Percentiles rank a stretch among this genome's conserved stretches.
Conservation (phyloP, 2,113 vertebrate genomes). For the Nipponia nippon region DNA sequence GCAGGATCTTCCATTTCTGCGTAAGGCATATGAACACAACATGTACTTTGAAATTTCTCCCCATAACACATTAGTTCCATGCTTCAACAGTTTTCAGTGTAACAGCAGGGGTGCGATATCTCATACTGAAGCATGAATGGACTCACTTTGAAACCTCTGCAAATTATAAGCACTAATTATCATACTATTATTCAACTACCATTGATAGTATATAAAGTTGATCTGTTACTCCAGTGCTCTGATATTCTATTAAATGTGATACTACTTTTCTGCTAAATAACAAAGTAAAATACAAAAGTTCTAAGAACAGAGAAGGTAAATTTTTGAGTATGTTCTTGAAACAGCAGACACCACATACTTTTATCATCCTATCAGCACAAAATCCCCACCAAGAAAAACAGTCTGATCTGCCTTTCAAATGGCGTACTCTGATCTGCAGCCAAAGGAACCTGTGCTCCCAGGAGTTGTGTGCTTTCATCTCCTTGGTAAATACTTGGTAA, state of each 20-base stretch:
- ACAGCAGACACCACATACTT: not conserved
- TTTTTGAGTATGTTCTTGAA: not conserved
- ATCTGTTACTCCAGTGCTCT: not conserved
- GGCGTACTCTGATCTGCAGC: not conserved
- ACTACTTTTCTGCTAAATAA: not conserved
- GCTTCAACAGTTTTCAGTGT: not conserved
- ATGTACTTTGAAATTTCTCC: not conserved
- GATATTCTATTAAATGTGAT: not conserved
- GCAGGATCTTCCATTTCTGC: not conserved
- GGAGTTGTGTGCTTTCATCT: not conserved
- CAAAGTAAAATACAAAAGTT: not conserved
- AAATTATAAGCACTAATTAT: not conserved
- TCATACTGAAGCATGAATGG: not conserved
- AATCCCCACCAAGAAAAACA: not conserved
- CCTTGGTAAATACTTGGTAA: not conserved
- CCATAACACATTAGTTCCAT: not conserved
- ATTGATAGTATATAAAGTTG: not conserved
- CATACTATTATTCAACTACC: not conserved
- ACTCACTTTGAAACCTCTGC: not conserved
- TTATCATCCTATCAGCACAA: not conserved
- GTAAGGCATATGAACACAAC: not conserved
- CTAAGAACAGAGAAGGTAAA: not conserved
- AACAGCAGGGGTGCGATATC: not conserved
- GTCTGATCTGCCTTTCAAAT: not conserved
- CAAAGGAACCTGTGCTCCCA: not conserved